Evolutionary conservation across 2,797 vertebrate species (phyloP).

Genomic region (Enteromius afrohamiltoni): DNA sequence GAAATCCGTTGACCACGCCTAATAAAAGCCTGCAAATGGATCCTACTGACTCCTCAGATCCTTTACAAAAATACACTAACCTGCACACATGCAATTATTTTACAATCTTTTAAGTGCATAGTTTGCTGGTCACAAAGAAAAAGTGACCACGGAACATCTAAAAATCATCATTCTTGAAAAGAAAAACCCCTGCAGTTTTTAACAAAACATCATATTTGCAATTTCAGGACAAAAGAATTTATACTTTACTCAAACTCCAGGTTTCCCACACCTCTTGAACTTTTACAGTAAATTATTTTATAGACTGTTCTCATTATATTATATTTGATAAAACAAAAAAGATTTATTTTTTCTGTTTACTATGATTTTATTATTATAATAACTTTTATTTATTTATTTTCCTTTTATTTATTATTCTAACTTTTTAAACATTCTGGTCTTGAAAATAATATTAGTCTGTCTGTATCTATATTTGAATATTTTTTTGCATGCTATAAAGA

Average conservation of each 20-base stretch:
- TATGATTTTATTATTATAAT: too few relatives aligned
- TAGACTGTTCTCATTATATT: not conserved
- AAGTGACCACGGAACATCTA: not conserved
- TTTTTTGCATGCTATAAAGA: too few relatives aligned
- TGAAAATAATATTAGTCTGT: too few relatives aligned
- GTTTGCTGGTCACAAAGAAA: slow-evolving; percentile 24
- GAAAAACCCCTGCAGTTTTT: not conserved
- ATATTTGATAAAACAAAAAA: not conserved
- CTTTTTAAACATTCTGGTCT: too few relatives aligned
- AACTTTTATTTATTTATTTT: too few relatives aligned
- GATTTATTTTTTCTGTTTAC: too few relatives aligned
- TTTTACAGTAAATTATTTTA: not conserved
- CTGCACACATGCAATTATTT: slow-evolving; percentile 28
- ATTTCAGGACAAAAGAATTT: not conserved
- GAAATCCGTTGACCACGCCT: too few relatives aligned
- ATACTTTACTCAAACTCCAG: not conserved
- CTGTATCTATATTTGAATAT: not conserved
- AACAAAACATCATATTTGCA: slow-evolving; percentile 1
- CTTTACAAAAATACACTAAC: slow-evolving; percentile 24
- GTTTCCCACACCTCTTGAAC: not conserved
- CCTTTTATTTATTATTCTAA: too few relatives aligned
- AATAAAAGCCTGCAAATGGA: too few relatives aligned
- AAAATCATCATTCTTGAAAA: too few relatives aligned
- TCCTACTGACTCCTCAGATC: too few relatives aligned
- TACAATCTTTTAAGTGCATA: not conserved